Base-by-base conservation (phyloP, 2,797 vertebrate genomes). In the Phoeniculus purpureus region DNA sequence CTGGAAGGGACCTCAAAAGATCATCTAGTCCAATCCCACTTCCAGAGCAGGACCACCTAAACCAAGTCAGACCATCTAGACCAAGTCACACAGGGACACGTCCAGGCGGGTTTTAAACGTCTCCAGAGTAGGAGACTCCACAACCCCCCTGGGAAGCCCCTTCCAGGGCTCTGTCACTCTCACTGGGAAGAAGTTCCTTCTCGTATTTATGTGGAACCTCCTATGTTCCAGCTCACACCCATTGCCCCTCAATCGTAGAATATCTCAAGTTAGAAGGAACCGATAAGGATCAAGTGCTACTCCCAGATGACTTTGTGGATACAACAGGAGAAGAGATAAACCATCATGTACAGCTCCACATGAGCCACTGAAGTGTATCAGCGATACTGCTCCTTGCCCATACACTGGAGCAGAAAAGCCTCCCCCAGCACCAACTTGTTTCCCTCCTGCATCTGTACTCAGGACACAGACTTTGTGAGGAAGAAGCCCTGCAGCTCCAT, bases 121-220 rank as follows among this genome's bases (percentile, higher is more conserved):
- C 73, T 77, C 50, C 31, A 74, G 50, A 65, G 47, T 79, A n/a
- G 23, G 11, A 79, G 31, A 21, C 2, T 3, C 31, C 17, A 5
- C 48, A 59, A 29, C 10, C 34, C 43, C 56, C 23, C 32, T 26
- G 29, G 23, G 31, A 60, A 81, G 45, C 26, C 23, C 29, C 9
- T 27, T 66, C 71, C 75, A 79, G 23, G 5, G 15, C 31, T 47
- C 64, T 43, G 20, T 20, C 43, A 47, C 19, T 20, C 64, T 77
- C 61, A 62, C 10, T 18, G 9, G 0, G 0, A 89, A 81, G 50
- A 8, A 1, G 0, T 16, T 82, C 43, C 31, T 22, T 31, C 56
- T 77, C 56, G 59, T 6, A 22, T 55, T 18, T 25, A 40, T 48
- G 40, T 40, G 40, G n/a, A 92, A 59, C 16, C 2, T 37, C 51